Evolutionary conservation across 2,888 invertebrate species (phyloP), one percentile per base, ranked within the genome.

Genomic region (Cantharis rustica): DNA sequence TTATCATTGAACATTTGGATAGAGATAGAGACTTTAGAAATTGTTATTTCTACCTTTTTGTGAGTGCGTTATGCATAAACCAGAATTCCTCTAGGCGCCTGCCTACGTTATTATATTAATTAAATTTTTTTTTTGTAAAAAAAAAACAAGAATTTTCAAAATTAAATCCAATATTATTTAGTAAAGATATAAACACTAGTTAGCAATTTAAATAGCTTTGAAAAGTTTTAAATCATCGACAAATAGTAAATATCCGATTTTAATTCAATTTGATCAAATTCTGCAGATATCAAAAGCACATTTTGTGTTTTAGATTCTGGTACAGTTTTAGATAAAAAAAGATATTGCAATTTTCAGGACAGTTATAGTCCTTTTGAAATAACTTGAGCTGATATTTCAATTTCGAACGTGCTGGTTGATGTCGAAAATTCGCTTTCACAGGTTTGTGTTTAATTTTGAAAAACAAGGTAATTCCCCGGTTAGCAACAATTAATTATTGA

Each of bases 341-440:
- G 47, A 47, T 47, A n/a, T 47, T 47, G 7, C 13, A 47, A 47
- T 47, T 47, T 47, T 47, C n/a, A 1, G 1, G 47, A 47, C 47
- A 47, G 47, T 47, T 47, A n/a, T 47, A 47, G n/a, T 66, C 20
- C 23, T 66, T 66, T 66, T 66, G 64, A 66, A 66, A 66, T 66
- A 66, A 66, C 64, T 66, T 20, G 64, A 66, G 64, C 64, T 66
- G 16, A 66, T 66, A 66, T 66, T 66, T 17, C 64, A n/a, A 66
- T 66, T 66, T 11, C 16, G 15, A 9, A 66, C 64, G 64, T 66
- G 64, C 13, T 66, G 4, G 47, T n/a, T 47, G 31, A 13, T 31
- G 47, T n/a, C 7, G 3, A 31, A 31, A 31, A 13, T 11, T 27
- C 3, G 31, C 13, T 31, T 31, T 3, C n/a, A 47, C 47, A 47